Conservation (phyloP, 2,888 invertebrate species). For the Caenorhabditis afra region DNA sequence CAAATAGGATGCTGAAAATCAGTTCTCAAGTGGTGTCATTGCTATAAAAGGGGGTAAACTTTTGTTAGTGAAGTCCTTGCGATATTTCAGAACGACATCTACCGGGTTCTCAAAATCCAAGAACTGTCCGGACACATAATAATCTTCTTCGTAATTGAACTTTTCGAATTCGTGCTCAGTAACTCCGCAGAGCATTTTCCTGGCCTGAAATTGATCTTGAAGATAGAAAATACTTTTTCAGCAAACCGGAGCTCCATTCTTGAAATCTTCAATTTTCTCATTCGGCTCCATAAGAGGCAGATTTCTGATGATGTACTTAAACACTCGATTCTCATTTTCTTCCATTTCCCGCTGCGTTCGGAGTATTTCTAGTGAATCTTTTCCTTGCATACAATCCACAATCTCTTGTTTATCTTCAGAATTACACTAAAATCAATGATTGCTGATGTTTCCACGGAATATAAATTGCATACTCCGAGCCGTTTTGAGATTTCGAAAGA, state of each 20-base stretch:
- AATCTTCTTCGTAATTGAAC: background rate
- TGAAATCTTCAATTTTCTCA: conserved; percentile 4
- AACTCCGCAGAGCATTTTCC: conserved; percentile 28
- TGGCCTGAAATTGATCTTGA: background rate
- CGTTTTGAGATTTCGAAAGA: conserved; percentile 14
- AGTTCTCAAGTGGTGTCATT: background rate
- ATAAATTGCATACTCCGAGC: background rate
- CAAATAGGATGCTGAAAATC: conserved; percentile 5
- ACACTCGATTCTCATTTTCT: background rate
- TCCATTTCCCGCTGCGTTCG: conserved; percentile 13
- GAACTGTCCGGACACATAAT: conserved; percentile 3
- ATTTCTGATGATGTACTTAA: conserved; percentile 9
- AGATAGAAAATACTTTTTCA: background rate
- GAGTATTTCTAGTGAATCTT: background rate
- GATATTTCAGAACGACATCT: conserved; percentile 4
- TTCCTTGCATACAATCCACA: conserved; percentile 1
- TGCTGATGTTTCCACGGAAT: too few relatives aligned
- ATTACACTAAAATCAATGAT: conserved; percentile 1
- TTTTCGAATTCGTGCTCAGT: conserved; percentile 27
- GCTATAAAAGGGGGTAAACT: background rate
- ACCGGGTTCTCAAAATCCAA: conserved; percentile 44
- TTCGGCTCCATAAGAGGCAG: conserved; percentile 5
- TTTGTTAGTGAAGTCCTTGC: background rate
- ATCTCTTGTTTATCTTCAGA: background rate
- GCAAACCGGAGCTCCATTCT: background rate